Evolutionary conservation across 1,140 invertebrate genomes (phyloP), one percentile per base, ranked within the genome.

Genomic region (Charaxes varanes): DNA sequence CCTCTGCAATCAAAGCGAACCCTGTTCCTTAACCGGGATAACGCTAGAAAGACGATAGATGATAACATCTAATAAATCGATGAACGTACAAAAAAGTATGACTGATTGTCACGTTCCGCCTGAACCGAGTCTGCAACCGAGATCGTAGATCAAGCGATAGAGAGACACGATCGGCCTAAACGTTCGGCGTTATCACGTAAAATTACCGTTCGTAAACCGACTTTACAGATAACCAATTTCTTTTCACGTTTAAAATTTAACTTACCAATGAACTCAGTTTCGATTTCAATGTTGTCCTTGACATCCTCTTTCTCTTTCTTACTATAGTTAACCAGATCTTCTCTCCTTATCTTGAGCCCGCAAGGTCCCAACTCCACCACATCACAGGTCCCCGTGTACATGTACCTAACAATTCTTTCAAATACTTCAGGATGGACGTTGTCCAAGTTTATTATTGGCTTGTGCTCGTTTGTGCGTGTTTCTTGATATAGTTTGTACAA

Each of bases 371-470:
- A 31, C 19, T 82, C 78, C 0, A 88, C 63, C 3, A 91, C 80
- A 56, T 89, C 87, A 71, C 90, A 92, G 0, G 71, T 82, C 15
- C 89, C 88, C 5, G 88, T 90, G 54, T 93, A 94, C 31, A 92
- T 86, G 64, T 77, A 93, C 13, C 73, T 56, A 4, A 93, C 56
- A 4, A 93, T 65, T 52, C 91, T 86, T 26, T 89, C 81, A 62
- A 93, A 91, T 10, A 91, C 85, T 6, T 87, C 84, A 1, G 88
- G 84, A 28, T 88, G 77, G 0, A 90, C 64, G 62, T 87, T 84
- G 6, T 86, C 76, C 6, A 90, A 49, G 18, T 45, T 32, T 2
- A 88, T 45, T 6, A 38, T 60, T 3, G 72, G 71, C 37, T 67
- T 81, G 3, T 71, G 62, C 2, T 50, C 53, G 0, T 41, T 53